These are phyloP conservation scores for Bradysia coprophila DNA, from an alignment of 1,140 invertebrate genomes.

Conservation along the genomic window DNA sequence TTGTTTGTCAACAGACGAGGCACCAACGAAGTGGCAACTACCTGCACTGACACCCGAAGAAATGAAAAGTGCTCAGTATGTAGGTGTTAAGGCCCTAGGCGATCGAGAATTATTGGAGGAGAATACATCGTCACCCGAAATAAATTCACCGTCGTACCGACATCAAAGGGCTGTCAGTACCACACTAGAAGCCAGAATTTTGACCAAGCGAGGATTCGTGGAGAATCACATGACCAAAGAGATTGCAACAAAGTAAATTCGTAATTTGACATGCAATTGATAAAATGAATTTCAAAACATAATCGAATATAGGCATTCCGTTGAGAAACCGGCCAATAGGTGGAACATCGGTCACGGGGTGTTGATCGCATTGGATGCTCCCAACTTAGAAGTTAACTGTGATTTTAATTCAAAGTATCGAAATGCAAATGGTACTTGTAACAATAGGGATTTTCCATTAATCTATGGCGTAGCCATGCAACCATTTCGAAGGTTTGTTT, in stretches of 20 bases:
- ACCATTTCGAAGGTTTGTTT: constrained; percentile 51
- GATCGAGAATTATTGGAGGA: constrained; percentile 32
- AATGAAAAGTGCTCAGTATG: constrained; percentile 24
- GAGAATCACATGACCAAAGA: constrained; percentile 42
- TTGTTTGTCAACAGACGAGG: constrained; percentile 10
- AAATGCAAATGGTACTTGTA: constrained; percentile 59
- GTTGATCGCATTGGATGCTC: constrained; percentile 18
- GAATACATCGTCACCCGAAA: constrained; percentile 22
- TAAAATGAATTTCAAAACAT: background rate
- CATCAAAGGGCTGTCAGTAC: constrained; percentile 48
- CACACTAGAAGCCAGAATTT: constrained; percentile 29
- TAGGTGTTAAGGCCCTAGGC: constrained; percentile 33
- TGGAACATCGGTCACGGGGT: constrained; percentile 33
- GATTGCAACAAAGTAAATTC: constrained; percentile 21
- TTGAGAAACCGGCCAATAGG: constrained; percentile 14
- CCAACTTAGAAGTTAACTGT: constrained; percentile 8
- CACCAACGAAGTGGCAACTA: constrained; percentile 12
- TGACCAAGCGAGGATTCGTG: constrained; percentile 40
- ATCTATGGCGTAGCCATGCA: constrained; percentile 52
- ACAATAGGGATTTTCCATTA: constrained; percentile 44
- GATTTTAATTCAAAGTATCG: constrained; percentile 35
- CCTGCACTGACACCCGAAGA: constrained; percentile 13
- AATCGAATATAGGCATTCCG: constrained; percentile 7
- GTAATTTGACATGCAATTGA: background rate
- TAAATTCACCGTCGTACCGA: constrained; percentile 39